A percentile compares a stretch with the other conserved stretches of the same genome.
Conservation (phyloP, 2,113 vertebrate genomes). For the Oryzias melastigma region DNA sequence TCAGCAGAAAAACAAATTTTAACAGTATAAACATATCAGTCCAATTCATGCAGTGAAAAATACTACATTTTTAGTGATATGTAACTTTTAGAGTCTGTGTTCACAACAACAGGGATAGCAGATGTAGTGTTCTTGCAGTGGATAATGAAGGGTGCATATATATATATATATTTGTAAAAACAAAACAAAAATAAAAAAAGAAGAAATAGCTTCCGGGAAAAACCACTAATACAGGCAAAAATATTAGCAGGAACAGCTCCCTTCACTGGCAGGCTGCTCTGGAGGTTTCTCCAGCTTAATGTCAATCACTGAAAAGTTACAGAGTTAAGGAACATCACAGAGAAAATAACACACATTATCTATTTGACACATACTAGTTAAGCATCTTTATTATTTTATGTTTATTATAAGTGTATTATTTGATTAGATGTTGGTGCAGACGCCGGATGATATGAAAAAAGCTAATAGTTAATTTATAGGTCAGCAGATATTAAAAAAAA, state of each 20-base stretch:
- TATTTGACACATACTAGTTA: too few species aligned
- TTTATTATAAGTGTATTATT: too few species aligned
- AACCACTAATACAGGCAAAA: conserved; percentile 46
- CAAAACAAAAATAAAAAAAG: background rate
- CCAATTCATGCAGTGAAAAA: conserved; percentile 41
- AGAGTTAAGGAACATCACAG: conserved; percentile 77
- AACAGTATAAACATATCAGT: conserved; percentile 13
- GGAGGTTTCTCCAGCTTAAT: conserved; percentile 97
- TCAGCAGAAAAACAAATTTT: conserved; percentile 2
- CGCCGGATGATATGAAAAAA: too few species aligned
- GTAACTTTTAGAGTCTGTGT: conserved; percentile 77
- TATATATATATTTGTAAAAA: background rate
- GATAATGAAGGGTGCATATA: background rate
- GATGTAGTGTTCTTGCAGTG: conserved; percentile 66
- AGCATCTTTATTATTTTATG: too few species aligned
- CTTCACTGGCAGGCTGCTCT: conserved; percentile 91
- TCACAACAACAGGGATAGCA: conserved; percentile 71
- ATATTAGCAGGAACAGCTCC: conserved; percentile 95
- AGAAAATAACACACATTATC: background rate
- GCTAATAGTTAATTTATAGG: too few species aligned
- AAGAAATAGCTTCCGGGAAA: conserved; percentile 40
- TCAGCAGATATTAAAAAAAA: too few species aligned
- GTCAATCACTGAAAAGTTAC: conserved; percentile 88
- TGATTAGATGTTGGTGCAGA: too few species aligned
- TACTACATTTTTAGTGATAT: conserved; percentile 33